Conservation (phyloP, 1,140 invertebrate genomes). For the Cotesia glomerata region DNA sequence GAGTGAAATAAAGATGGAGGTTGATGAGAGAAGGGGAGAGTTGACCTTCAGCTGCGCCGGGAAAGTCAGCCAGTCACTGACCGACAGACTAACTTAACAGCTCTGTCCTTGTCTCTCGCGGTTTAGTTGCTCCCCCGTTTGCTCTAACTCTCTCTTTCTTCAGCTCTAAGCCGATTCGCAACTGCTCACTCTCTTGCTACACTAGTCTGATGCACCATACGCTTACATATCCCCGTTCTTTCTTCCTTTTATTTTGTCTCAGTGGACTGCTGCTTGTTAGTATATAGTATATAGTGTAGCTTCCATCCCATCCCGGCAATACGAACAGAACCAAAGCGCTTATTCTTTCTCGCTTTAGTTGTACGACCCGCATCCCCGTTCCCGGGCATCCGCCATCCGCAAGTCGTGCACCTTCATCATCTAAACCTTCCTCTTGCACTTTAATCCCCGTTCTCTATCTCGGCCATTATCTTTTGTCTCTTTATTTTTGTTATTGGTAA, state of each 20-base stretch:
- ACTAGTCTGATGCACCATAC: constrained; percentile 51
- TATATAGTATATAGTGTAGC: constrained; percentile 2
- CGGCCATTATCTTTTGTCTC: too few species aligned
- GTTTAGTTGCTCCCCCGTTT: constrained; percentile 15
- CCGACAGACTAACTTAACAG: constrained; percentile 65
- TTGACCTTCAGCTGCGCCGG: constrained; percentile 63
- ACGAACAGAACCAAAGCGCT: background rate
- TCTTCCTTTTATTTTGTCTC: constrained; percentile 16
- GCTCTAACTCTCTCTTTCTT: constrained; percentile 26
- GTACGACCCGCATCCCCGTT: background rate
- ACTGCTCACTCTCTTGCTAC: constrained; percentile 4
- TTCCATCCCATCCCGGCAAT: background rate
- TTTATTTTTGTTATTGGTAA: too few species aligned
- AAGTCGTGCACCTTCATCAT: constrained; percentile 5
- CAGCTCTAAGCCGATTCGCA: constrained; percentile 19
- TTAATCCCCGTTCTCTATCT: background rate
- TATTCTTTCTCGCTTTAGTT: constrained; percentile 4
- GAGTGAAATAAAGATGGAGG: constrained; percentile 33
- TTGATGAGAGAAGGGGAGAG: constrained; percentile 55
- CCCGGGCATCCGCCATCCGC: background rate
- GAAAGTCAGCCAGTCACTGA: constrained; percentile 65
- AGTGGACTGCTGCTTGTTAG: constrained; percentile 12
- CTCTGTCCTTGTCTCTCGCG: constrained; percentile 59
- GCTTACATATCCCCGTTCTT: constrained; percentile 18
- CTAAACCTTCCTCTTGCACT: background rate